Conservation (phyloP, 2,113 vertebrate species). For the Tetraodon nigroviridis region DNA sequence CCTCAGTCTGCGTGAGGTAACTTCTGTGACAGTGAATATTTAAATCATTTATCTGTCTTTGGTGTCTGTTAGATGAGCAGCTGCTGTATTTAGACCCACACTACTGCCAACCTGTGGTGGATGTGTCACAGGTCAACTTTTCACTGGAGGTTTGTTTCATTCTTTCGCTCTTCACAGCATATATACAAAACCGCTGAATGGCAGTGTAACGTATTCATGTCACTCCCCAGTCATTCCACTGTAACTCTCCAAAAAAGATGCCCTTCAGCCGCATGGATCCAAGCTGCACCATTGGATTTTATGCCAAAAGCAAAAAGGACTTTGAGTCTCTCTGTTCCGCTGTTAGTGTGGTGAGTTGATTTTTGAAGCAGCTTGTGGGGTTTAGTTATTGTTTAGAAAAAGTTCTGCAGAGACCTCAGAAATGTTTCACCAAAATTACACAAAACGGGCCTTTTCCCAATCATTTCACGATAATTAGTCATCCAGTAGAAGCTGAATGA, state of each 20-base stretch:
- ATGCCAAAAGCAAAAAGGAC: slow-evolving; percentile 78
- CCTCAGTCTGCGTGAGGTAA: no score
- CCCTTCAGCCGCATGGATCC: slow-evolving; percentile 88
- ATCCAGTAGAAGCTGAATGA: no score
- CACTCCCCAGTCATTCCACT: slow-evolving; percentile 82
- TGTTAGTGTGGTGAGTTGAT: slow-evolving; percentile 75
- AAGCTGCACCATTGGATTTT: slow-evolving; percentile 90
- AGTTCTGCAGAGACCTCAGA: no score
- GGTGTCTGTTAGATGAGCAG: slow-evolving; percentile 78
- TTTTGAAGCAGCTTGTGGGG: no score
- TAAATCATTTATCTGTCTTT: not conserved
- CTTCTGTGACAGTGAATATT: not conserved
- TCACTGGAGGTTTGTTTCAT: slow-evolving; percentile 77
- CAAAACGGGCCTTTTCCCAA: no score
- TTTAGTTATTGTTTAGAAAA: no score
- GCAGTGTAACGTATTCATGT: not conserved
- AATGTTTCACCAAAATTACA: no score
- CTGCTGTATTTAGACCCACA: slow-evolving; percentile 91
- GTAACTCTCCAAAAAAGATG: slow-evolving; percentile 87
- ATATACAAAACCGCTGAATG: not conserved
- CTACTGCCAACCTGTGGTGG: slow-evolving; percentile 86
- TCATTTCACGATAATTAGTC: no score
- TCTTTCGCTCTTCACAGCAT: not conserved
- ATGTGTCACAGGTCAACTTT: slow-evolving; percentile 78
- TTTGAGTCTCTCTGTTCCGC: slow-evolving; percentile 82